These are phyloP conservation scores for Crotalus helleri DNA, from an alignment of 2,113 vertebrate species.

Conservation along the genomic window DNA sequence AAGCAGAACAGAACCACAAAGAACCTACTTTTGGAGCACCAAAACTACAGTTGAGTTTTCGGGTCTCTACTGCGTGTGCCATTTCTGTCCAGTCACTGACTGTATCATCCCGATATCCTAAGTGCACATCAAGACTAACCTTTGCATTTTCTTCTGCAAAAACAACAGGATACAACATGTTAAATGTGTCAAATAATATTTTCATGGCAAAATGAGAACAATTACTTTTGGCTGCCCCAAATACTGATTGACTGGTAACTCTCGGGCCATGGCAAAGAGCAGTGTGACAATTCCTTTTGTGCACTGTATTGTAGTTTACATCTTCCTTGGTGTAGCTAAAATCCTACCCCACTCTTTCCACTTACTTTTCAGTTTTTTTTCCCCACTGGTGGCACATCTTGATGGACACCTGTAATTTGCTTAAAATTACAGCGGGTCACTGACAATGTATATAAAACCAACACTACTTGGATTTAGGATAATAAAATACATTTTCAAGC, in stretches of 20 bases:
- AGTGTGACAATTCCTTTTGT: not conserved
- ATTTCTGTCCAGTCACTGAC: conserved; percentile 87
- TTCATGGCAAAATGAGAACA: not conserved
- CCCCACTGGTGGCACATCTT: not conserved
- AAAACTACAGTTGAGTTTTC: conserved; percentile 90
- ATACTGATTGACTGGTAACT: not conserved
- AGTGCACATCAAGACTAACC: conserved; percentile 83
- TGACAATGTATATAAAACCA: not conserved
- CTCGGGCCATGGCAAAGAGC: not conserved
- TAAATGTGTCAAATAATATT: not conserved
- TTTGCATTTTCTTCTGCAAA: conserved; percentile 81
- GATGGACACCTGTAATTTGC: not conserved
- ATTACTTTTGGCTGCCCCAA: not conserved
- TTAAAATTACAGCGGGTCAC: not conserved
- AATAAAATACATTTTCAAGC: not conserved
- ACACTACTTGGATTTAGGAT: not conserved
- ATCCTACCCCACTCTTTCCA: not conserved
- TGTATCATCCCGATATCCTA: conserved; percentile 86
- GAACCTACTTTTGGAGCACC: conserved; percentile 79
- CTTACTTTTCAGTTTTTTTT: not conserved
- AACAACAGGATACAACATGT: conserved; percentile 28
- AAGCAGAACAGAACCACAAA: not conserved
- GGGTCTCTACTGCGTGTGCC: conserved; percentile 84
- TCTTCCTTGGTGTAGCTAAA: not conserved
- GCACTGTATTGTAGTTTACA: not conserved